Base-by-base conservation (phyloP, 1,140 invertebrate species). In the Rhyacophila brunnea region DNA sequence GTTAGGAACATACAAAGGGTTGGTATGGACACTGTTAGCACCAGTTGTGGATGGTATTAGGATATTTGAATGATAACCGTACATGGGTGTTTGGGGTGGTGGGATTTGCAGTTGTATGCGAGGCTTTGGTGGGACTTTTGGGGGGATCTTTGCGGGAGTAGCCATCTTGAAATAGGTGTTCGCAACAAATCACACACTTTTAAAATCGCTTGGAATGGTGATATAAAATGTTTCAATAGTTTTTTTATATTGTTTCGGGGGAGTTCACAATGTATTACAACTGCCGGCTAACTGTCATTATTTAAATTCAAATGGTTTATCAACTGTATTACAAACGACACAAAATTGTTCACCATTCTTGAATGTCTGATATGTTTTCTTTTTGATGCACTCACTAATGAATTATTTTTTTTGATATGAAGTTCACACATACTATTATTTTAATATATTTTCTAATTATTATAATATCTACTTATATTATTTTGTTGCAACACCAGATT, bases 101-200 rank as follows among this genome's bases (percentile, higher is more conserved):
- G 80, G 79, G 7, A 83, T 74, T 58, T 83, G 80, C 13, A 84
- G 68, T 0, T 76, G 80, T 40, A 84, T 83, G 59, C 79, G 81
- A 9, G 81, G 80, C 56, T 77, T 74, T 2, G 70, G 70, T 0
- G 71, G 67, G 48, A 60, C 65, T 67, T 74, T 77, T 44, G 60
- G 64, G 3, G 69, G 69, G 1, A 57, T 40, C 54, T 52, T 64
- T 17, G 74, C 70, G 1, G 45, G 11, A 6, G 45, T 15, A 9
- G 47, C 60, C 60, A 62, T 62, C 19, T 51, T 57, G 9, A 44
- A 35, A 28, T 10, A 28, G 3, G 9, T 28, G 23, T 28, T 28
- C 23, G 9, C 23, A 28, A 28, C n/a, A n/a, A n/a, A n/a, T n/a
- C n/a, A n/a, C n/a, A n/a, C n/a, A n/a, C n/a, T n/a, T n/a, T n/a